These are phyloP conservation scores for Mirza zaza DNA, from an alignment of 2,113 vertebrate species.

Conservation along the genomic window DNA sequence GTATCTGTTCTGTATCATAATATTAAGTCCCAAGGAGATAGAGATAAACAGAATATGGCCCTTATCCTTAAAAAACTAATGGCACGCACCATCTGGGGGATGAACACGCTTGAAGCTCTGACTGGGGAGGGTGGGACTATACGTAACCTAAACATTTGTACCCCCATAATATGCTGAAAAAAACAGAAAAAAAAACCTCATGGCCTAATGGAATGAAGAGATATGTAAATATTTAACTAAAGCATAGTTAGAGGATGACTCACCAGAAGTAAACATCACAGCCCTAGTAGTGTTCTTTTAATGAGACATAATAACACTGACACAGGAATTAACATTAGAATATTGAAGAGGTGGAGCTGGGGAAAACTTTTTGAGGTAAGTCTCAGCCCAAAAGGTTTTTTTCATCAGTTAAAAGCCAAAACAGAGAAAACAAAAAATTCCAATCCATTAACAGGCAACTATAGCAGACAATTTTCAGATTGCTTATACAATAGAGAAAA, in stretches of 20 bases:
- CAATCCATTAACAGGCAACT: neutral
- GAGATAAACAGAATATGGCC: slow-evolving; percentile 1
- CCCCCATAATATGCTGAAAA: no score
- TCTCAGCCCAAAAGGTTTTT: neutral
- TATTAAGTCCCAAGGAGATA: neutral
- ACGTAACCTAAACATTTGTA: no score
- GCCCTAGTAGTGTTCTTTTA: neutral
- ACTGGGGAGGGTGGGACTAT: no score
- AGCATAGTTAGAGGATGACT: neutral
- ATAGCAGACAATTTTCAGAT: neutral
- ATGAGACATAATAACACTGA: neutral
- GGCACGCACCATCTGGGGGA: neutral
- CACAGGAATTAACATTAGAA: slow-evolving; percentile 11
- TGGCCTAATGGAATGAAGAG: neutral
- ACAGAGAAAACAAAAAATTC: neutral
- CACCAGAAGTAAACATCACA: neutral
- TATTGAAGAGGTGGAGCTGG: neutral
- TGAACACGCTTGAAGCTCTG: no score
- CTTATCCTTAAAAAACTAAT: neutral
- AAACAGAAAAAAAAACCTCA: neutral
- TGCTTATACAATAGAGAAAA: neutral
- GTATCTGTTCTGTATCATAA: neutral
- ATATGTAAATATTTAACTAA: slow-evolving; percentile 13
- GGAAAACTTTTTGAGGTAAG: neutral
- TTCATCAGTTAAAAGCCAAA: neutral